Percentiles rank a stretch among this genome's conserved stretches.
Conservation (phyloP, 2,113 vertebrate genomes). For the Hypomesus transpacificus region DNA sequence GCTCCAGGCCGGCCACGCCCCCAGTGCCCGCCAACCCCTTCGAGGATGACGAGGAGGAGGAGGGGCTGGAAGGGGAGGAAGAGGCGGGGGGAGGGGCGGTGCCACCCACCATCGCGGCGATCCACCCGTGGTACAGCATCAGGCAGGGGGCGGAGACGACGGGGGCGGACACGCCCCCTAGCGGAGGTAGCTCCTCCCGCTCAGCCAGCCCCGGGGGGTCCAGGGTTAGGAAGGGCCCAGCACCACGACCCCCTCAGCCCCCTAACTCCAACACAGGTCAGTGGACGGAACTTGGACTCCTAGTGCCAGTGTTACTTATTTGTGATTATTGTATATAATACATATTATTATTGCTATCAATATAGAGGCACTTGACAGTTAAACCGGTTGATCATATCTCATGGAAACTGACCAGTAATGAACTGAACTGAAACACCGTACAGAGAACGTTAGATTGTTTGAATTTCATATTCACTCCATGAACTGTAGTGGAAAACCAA, state of each 20-base stretch:
- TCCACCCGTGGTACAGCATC: slow-evolving; percentile 95
- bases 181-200: slow-evolving; percentile 47
- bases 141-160: slow-evolving; percentile 54
- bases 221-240: slow-evolving; percentile 82
- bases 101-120: slow-evolving; percentile 46
- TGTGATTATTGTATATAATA: no score
- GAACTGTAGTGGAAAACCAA: no score
- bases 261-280: slow-evolving; percentile 50
- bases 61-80: slow-evolving; percentile 44
- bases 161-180: slow-evolving; percentile 33
- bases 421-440: no score
- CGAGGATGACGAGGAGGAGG: slow-evolving; percentile 77
- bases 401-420: no score
- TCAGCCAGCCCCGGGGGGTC: slow-evolving; percentile 76
- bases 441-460: no score
- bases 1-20: slow-evolving; percentile 58
- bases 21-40: slow-evolving; percentile 84
- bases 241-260: slow-evolving; percentile 76
- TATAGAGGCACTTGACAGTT: no score
- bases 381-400: no score
- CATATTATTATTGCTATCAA: no score
- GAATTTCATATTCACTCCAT: no score
- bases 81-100: slow-evolving; percentile 27
- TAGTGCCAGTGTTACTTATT: no score
- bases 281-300: slow-evolving; percentile 10